A percentile compares a stretch with the other conserved stretches of the same genome.
Conservation (phyloP, 2,888 invertebrate species). For the Coleophora flavipennella region DNA sequence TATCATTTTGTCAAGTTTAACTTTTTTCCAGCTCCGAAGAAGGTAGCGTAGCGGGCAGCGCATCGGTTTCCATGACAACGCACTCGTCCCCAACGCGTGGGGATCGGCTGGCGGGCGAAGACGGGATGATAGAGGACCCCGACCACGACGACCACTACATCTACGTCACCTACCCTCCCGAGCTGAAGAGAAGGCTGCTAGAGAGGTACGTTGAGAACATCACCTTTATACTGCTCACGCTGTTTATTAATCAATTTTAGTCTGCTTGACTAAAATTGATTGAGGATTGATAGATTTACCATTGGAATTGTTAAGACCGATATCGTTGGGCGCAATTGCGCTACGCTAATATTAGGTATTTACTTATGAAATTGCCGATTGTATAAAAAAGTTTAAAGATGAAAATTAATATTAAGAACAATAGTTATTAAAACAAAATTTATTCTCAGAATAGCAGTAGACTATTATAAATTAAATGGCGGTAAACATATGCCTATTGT, state of each 20-base stretch:
- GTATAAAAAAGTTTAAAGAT: too few relatives aligned
- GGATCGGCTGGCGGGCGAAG: conserved; percentile 55
- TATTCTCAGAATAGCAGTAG: too few relatives aligned
- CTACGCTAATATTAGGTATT: too few relatives aligned
- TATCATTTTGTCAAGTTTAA: too few relatives aligned
- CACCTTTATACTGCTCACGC: conserved; percentile 52
- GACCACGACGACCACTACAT: conserved; percentile 85
- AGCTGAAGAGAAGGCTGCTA: conserved; percentile 85
- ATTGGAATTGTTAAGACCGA: too few relatives aligned
- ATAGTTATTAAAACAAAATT: too few relatives aligned
- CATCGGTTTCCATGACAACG: conserved; percentile 77
- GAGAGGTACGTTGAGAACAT: conserved; percentile 78
- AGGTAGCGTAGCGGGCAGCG: conserved; percentile 76
- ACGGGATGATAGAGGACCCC: conserved; percentile 50
- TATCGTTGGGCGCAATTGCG: too few relatives aligned
- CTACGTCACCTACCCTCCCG: conserved; percentile 90
- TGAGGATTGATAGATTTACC: too few relatives aligned
- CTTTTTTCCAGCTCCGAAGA: conserved; percentile 74
- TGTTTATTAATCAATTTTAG: conserved; percentile 52
- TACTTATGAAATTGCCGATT: too few relatives aligned
- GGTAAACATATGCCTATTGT: too few relatives aligned
- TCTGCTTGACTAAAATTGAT: conserved; percentile 50
- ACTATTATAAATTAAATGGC: too few relatives aligned
- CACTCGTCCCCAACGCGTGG: conserved; percentile 77
- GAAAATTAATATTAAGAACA: too few relatives aligned